These are phyloP conservation scores for Batillaria attramentaria DNA, from an alignment of 1,140 invertebrate genomes.

Conservation along the genomic window DNA sequence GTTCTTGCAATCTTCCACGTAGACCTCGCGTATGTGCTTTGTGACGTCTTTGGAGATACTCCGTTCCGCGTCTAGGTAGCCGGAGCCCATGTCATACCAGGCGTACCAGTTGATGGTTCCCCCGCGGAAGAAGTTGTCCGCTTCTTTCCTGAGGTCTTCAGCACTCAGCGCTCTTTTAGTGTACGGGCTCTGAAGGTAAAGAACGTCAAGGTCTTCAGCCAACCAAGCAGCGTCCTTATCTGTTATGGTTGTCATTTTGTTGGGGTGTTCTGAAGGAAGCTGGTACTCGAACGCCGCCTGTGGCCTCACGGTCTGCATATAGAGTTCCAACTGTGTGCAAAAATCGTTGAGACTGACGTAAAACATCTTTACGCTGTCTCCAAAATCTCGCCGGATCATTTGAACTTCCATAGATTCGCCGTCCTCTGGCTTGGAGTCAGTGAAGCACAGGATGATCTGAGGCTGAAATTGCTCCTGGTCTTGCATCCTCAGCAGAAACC, in stretches of 20 bases:
- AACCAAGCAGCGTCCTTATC: slow-evolving; percentile 50
- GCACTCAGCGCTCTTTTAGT: slow-evolving; percentile 28
- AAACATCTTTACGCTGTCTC: not conserved
- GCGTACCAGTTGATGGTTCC: slow-evolving; percentile 50
- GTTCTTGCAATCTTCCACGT: slow-evolving; percentile 32
- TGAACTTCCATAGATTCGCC: not conserved
- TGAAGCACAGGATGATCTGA: not conserved
- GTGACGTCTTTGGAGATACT: slow-evolving; percentile 31
- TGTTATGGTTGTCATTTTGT: slow-evolving; percentile 25
- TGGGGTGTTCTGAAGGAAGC: slow-evolving; percentile 37
- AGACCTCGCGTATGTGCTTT: slow-evolving; percentile 25
- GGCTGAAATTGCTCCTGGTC: slow-evolving; percentile 13
- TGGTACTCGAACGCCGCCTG: slow-evolving; percentile 9
- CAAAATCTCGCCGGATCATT: slow-evolving; percentile 1
- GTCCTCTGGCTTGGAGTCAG: not conserved
- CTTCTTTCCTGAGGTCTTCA: slow-evolving; percentile 42
- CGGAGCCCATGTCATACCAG: slow-evolving; percentile 41
- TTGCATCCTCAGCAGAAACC: slow-evolving; percentile 38
- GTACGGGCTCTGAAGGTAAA: slow-evolving; percentile 44
- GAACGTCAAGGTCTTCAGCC: slow-evolving; percentile 48
- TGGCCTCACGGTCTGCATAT: no score
- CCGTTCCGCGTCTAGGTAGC: slow-evolving; percentile 44
- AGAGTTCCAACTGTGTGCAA: not conserved
- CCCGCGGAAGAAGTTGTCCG: slow-evolving; percentile 46
- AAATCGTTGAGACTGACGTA: not conserved